Percentiles rank a stretch among this genome's conserved stretches.
Evolutionary conservation across 1,140 invertebrate genomes (phyloP).

Genomic region (Drosophila serrata): DNA sequence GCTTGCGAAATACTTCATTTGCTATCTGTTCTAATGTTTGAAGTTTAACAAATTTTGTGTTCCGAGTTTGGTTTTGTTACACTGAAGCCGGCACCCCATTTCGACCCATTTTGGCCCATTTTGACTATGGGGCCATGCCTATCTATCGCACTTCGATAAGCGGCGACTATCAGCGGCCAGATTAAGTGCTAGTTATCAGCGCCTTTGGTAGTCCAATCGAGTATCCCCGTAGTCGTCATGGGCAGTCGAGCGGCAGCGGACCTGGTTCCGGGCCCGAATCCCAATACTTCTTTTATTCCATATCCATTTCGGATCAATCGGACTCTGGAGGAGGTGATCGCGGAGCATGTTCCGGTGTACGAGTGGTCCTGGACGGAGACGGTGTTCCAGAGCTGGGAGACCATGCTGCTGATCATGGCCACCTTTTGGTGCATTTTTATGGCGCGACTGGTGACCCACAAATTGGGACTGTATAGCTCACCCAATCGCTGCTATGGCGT

Average conservation of each 20-base stretch:
- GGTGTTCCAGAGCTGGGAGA: slow-evolving; percentile 31
- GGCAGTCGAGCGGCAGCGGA: slow-evolving; percentile 7
- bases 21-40: slow-evolving; percentile 15
- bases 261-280: neutral
- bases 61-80: neutral
- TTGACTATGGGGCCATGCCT: slow-evolving; percentile 8
- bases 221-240: slow-evolving; percentile 35
- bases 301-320: neutral
- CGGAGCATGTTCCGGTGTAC: neutral
- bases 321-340: neutral
- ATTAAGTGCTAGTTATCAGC: slow-evolving; percentile 45
- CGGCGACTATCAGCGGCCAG: slow-evolving; percentile 39
- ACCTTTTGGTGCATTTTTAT: slow-evolving; percentile 60
- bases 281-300: neutral
- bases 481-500: slow-evolving; percentile 28
- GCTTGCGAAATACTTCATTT: slow-evolving; percentile 26
- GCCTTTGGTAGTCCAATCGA: slow-evolving; percentile 4
- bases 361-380: slow-evolving; percentile 46
- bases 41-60: slow-evolving; percentile 19
- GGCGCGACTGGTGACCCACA: slow-evolving; percentile 44
- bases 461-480: slow-evolving; percentile 1
- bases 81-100: neutral
- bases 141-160: slow-evolving; percentile 28
- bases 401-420: slow-evolving; percentile 51
- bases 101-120: slow-evolving; percentile 7